phyloP scores from a whole-genome alignment of 64 coral and sea anemone species.

The Pocillopora verrucosa region DNA sequence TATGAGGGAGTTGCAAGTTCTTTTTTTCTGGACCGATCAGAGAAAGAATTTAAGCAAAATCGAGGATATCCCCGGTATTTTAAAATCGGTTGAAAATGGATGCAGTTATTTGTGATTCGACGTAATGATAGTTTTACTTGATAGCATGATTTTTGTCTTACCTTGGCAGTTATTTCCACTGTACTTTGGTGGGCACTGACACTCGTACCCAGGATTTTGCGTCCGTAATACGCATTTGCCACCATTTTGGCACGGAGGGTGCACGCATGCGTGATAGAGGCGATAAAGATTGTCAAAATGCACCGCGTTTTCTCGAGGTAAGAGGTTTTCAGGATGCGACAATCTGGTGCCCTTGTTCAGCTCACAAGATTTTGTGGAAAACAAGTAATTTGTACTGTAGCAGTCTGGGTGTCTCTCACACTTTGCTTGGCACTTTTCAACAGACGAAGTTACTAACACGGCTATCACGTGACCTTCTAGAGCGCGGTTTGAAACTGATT shows the following conservation, averaged over 20 bases:
- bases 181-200: conserved; percentile 20
- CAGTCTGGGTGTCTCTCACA: conserved; percentile 38
- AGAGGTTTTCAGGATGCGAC: conserved; percentile 21
- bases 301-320: conserved; percentile 14
- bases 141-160: neutral
- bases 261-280: conserved; percentile 19
- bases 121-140: too few species aligned
- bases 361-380: conserved; percentile 11
- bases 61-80: too few species aligned
- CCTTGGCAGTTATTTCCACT: conserved; percentile 37
- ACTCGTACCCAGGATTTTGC: conserved; percentile 36
- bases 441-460: neutral
- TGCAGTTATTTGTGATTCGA: too few species aligned
- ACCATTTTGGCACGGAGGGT: conserved; percentile 41
- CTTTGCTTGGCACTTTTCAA: conserved; percentile 22
- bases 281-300: conserved; percentile 40
- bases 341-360: conserved; percentile 17
- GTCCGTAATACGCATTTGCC: conserved; percentile 26
- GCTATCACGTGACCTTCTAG: conserved; percentile 1
- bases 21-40: too few species aligned
- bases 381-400: conserved; percentile 44
- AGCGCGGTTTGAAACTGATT: conserved; percentile 7
- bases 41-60: too few species aligned
- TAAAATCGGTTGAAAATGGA: neutral
- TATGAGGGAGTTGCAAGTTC: too few species aligned